These are phyloP conservation scores for Pseudanteris insignis DNA, from an alignment of 2,888 invertebrate species.

Conservation along the genomic window DNA sequence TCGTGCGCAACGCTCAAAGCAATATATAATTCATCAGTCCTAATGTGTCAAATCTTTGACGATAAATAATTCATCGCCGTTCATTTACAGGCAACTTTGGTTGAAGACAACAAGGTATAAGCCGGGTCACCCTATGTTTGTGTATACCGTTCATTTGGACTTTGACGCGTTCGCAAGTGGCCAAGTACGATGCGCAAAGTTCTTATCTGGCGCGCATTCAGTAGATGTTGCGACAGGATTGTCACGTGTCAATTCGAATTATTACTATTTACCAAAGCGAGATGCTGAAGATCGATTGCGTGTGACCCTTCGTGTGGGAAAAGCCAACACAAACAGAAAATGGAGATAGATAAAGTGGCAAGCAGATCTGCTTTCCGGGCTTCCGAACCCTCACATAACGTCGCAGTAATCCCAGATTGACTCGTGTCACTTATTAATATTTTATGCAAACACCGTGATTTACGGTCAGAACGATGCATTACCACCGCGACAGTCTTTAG, in stretches of 20 bases:
- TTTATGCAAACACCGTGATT: conserved; percentile 66
- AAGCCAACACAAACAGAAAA: conserved; percentile 64
- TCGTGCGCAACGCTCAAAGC: too few relatives aligned
- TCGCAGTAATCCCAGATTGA: conserved; percentile 64
- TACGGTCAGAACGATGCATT: conserved; percentile 54
- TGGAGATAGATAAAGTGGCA: conserved; percentile 65
- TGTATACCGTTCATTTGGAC: conserved; percentile 24
- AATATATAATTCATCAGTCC: background rate
- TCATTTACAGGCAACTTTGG: conserved; percentile 15
- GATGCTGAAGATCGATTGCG: conserved; percentile 48
- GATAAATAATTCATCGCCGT: conserved; percentile 20
- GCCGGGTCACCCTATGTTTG: conserved; percentile 28
- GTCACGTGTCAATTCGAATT: conserved; percentile 66
- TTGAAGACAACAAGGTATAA: conserved; percentile 5
- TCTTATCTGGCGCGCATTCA: conserved; percentile 33
- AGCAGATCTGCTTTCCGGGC: conserved; percentile 42
- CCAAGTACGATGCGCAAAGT: conserved; percentile 13
- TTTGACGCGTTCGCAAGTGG: conserved; percentile 16
- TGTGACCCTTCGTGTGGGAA: conserved; percentile 62
- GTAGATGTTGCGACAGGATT: conserved; percentile 60
- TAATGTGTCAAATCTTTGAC: conserved; percentile 7
- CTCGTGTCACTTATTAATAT: conserved; percentile 67
- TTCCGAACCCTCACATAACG: conserved; percentile 36
- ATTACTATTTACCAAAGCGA: conserved; percentile 65
- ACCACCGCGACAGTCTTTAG: conserved; percentile 47